phyloP scores from a whole-genome alignment of 1,140 invertebrate genomes.

The Macrostomum lignano region DNA sequence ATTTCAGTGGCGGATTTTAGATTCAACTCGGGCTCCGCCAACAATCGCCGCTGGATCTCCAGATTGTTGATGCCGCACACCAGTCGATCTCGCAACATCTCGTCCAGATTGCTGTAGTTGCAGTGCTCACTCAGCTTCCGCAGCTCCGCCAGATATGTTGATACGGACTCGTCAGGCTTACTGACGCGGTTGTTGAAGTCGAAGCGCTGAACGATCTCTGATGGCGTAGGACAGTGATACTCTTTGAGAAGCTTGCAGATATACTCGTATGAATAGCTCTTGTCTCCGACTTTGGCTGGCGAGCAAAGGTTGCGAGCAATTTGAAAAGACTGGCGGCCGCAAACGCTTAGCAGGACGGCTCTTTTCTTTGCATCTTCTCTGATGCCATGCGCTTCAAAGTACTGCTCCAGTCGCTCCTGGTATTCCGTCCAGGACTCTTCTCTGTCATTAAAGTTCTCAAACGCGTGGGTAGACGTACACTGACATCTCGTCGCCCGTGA shows the following conservation, averaged over 20 bases:
- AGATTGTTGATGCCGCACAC: conserved; percentile 9
- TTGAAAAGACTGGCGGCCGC: too few species aligned
- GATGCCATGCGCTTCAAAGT: too few species aligned
- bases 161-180: conserved; percentile 5
- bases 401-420: too few species aligned
- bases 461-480: too few species aligned
- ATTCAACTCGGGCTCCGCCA: conserved; percentile 8
- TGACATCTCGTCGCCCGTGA: too few species aligned
- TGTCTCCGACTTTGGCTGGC: too few species aligned
- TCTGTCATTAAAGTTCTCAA: too few species aligned
- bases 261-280: too few species aligned
- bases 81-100: conserved; percentile 9
- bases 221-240: conserved; percentile 9
- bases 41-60: conserved; percentile 8
- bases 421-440: too few species aligned
- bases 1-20: conserved; percentile 8
- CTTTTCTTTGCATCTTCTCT: too few species aligned
- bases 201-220: conserved; percentile 8
- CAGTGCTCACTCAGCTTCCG: conserved; percentile 8
- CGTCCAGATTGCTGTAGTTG: conserved; percentile 8
- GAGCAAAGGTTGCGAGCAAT: too few species aligned
- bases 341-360: too few species aligned
- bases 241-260: conserved; percentile 7
- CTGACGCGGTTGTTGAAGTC: conserved; percentile 9
- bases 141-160: conserved; percentile 8